Base-by-base conservation (phyloP, 2,113 vertebrate species). In the Sinocyclocheilus grahami region DNA sequence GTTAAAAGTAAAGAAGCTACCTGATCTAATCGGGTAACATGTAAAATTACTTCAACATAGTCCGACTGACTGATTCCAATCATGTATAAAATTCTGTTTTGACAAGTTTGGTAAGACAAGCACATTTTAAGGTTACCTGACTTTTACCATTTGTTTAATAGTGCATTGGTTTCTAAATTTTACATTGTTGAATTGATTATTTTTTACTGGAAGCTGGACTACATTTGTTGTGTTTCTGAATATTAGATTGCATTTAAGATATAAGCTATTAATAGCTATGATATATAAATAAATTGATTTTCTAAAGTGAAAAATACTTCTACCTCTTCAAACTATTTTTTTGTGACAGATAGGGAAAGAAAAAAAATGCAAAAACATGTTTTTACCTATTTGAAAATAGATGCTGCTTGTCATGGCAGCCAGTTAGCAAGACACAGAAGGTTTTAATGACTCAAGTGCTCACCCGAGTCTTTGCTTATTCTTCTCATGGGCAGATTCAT, bases 361-460 rank as follows among this genome's bases (percentile, higher is more conserved):
- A 39, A 39, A 39, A 39, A 7, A 39, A 39, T 39, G 39, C 39
- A 60, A 37, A 78, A 76, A n/a, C 9, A 46, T 3, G 27, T 4
- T 58, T 77, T 77, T 53, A 51, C 9, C 76, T 37, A 2, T 58
- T 22, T 4, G 58, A 60, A 13, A n/a, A 94, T 94, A 96, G 95
- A 95, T 95, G 94, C 95, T 95, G 92, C 92, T 93, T 95, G 94
- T 95, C 92, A 92, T 94, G 69, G 69, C 33, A 20, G 67, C 67
- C 18, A 30, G 1, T 67, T 93, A 89, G 30, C 30, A 33, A 33
- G 39, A 39, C 6, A 6, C 5, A 92, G 91, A 88, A 87, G 91
- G 55, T 69, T 92, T 88, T 33, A 24, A 13, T 72, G 46, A 80
- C 78, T 82, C 75, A 87, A 89, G 82, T 86, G 82, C 76, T 90